Evolutionary conservation across 2,113 vertebrate genomes (phyloP), one percentile per base, ranked within the genome.

Genomic region (Macrotus californicus): DNA sequence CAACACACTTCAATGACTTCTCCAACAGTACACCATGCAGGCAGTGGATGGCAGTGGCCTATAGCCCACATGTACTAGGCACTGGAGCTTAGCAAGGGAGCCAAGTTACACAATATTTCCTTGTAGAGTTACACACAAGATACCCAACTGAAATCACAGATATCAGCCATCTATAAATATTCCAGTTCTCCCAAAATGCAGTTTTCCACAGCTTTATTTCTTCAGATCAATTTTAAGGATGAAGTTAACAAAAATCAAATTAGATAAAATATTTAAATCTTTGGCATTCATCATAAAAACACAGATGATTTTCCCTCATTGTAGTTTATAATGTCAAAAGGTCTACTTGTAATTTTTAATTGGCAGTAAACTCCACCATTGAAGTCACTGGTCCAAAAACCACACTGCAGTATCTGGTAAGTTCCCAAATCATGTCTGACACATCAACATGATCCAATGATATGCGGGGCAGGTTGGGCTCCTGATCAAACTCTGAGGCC

Each of bases 121-220:
- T 95, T 96, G 96, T 98, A 98, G 98, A 99, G 98, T 98, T 98
- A 97, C 95, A 94, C 94, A 97, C 96, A 94, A 97, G 96, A 96
- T 94, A 96, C 94, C 85, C 96, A 96, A 98, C 96, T 93, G 94
- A 97, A 97, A 97, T 97, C 95, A 94, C 64, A 59, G 84, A 96
- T 96, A 95, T 97, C 89, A 88, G 89, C 96, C 94, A 93, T 96
- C 96, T 97, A 88, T 96, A 97, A 97, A 94, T 95, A 96, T 61
- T 87, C 79, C 92, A 36, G 91, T 97, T 97, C 89, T 95, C 97
- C 64, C 83, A 94, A 72, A 94, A 95, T 96, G 96, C 93, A 95
- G 94, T 95, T 93, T 95, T 96, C 96, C 96, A 96, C 85, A 54
- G 94, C 91, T 97, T 94, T 93, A 97, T 97, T 94, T 84, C 91